phyloP scores from a whole-genome alignment of 2,113 vertebrate species.

The Oreotrochilus melanogaster region DNA sequence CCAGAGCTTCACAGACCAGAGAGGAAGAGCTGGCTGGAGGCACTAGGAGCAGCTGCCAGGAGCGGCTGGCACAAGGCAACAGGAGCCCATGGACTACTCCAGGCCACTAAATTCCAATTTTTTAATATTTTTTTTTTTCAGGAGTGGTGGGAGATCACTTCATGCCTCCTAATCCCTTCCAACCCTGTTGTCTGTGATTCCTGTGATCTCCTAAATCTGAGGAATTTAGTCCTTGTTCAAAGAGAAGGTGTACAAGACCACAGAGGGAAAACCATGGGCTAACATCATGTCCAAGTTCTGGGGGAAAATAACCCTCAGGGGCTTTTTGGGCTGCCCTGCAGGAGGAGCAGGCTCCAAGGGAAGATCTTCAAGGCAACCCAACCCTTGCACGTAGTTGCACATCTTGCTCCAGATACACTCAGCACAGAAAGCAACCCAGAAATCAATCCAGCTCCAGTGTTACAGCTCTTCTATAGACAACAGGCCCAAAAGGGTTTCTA shows the following conservation, averaged over 20 bases:
- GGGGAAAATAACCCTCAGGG: neutral
- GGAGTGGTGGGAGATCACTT: neutral
- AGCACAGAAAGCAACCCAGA: neutral
- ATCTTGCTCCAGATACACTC: neutral
- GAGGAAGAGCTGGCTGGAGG: neutral
- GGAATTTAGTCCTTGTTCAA: neutral
- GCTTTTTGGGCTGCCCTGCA: neutral
- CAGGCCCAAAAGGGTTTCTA: conserved; percentile 69
- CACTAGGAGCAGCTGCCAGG: neutral
- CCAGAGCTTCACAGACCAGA: neutral
- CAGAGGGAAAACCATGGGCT: neutral
- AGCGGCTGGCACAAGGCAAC: neutral
- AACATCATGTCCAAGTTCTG: neutral
- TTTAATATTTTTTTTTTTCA: neutral
- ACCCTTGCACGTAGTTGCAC: neutral
- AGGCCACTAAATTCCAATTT: neutral
- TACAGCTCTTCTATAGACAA: conserved; percentile 39
- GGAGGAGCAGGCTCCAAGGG: neutral
- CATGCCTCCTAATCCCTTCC: neutral
- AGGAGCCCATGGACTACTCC: neutral
- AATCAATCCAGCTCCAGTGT: neutral
- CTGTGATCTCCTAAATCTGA: neutral
- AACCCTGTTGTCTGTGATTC: neutral
- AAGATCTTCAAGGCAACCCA: neutral
- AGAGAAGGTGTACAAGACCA: neutral